Percentiles rank a stretch among this genome's conserved stretches.
Conservation (phyloP, 2,113 vertebrate genomes). For the Phylloscopus trochiloides region DNA sequence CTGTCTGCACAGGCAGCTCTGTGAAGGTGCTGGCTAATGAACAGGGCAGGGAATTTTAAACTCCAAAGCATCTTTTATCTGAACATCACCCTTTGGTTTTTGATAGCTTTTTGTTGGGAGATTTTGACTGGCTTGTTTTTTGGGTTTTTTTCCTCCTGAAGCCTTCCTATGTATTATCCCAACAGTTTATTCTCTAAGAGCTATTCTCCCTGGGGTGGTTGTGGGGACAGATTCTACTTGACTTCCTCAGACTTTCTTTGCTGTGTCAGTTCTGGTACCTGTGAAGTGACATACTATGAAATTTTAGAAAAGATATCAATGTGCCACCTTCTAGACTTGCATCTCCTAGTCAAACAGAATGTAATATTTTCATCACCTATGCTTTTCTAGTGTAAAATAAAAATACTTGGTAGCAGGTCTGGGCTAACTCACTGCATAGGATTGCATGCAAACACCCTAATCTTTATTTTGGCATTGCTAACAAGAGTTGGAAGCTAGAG, state of each 20-base stretch:
- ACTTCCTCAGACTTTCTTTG: background rate
- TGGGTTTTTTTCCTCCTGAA: background rate
- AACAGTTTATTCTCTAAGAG: background rate
- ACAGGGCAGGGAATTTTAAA: background rate
- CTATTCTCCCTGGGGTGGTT: background rate
- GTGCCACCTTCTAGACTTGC: background rate
- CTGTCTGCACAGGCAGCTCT: background rate
- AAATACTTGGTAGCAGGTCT: background rate
- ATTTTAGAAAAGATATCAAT: background rate
- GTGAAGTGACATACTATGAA: background rate
- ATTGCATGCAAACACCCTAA: background rate
- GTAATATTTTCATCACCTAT: background rate
- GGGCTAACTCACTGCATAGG: background rate
- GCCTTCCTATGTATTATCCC: background rate
- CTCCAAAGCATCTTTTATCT: background rate
- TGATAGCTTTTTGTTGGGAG: accelerated
- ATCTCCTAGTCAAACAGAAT: background rate
- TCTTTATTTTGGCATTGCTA: background rate
- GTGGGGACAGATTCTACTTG: background rate
- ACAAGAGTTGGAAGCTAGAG: background rate
- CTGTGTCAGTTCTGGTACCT: background rate
- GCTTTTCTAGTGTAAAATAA: background rate
- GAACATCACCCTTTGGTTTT: background rate
- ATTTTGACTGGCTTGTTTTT: background rate
- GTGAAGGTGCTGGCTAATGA: background rate